A percentile compares a stretch with the other conserved stretches of the same genome.
Evolutionary conservation across 2,888 invertebrate genomes (phyloP).

Genomic region (Ectobius pallidus): DNA sequence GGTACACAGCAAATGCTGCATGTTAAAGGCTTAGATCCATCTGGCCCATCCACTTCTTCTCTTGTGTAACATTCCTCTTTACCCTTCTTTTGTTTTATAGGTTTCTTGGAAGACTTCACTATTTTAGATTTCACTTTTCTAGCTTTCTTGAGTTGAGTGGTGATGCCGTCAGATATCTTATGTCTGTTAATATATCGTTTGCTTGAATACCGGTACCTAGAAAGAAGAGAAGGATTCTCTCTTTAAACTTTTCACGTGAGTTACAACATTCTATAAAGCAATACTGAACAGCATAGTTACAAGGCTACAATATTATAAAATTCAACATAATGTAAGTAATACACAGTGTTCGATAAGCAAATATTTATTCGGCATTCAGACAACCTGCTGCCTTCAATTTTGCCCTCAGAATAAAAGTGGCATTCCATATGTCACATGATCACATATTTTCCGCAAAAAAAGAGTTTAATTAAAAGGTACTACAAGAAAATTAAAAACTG

Average conservation of each 20-base stretch:
- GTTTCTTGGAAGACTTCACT: constrained; percentile 17
- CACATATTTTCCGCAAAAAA: too few species aligned
- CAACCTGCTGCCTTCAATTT: too few species aligned
- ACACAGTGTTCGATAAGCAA: too few species aligned
- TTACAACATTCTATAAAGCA: too few species aligned
- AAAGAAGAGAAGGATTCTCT: constrained; percentile 40
- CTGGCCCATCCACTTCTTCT: not conserved
- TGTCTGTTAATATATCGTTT: constrained; percentile 26
- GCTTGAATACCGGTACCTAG: constrained; percentile 39
- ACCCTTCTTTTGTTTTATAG: not conserved
- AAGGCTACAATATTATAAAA: not conserved
- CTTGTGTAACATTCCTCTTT: not conserved
- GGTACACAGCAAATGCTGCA: constrained; percentile 28
- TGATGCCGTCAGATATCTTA: constrained; percentile 26
- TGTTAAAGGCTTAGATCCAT: constrained; percentile 5
- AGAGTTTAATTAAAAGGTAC: too few species aligned
- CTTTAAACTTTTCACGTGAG: constrained; percentile 2
- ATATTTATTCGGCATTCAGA: too few species aligned
- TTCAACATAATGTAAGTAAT: too few species aligned
- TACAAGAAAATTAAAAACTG: too few species aligned
- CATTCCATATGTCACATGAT: too few species aligned
- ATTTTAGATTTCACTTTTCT: constrained; percentile 18
- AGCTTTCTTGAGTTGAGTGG: constrained; percentile 13
- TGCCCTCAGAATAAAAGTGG: too few species aligned
- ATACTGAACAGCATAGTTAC: not conserved